Evolutionary conservation across 1,140 invertebrate species (phyloP).

Genomic region (Lepidostoma basale): DNA sequence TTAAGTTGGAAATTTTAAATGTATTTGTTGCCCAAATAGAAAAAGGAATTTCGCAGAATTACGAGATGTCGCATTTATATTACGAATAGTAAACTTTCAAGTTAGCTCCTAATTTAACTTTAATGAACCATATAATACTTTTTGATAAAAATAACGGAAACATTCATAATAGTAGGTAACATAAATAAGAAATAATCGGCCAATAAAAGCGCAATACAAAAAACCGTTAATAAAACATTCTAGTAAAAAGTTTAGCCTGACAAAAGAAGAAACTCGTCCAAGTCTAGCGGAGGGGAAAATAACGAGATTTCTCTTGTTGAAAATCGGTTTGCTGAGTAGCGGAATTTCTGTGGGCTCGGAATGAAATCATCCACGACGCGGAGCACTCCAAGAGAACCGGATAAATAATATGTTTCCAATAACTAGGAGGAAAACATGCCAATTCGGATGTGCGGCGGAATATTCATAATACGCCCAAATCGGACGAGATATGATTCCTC

Average conservation of each 20-base stretch:
- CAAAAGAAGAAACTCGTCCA: constrained; percentile 4
- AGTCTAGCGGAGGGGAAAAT: not conserved
- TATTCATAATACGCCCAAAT: constrained; percentile 7
- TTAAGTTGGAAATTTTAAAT: no score
- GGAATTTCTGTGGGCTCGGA: not conserved
- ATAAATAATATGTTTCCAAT: not conserved
- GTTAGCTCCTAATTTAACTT: no score
- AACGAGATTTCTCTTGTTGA: not conserved
- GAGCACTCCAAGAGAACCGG: not conserved
- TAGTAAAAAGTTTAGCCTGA: not conserved
- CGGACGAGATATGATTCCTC: not conserved
- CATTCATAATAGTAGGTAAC: no score
- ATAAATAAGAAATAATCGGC: no score
- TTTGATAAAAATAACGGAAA: no score
- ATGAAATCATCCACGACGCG: not conserved
- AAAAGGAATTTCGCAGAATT: no score
- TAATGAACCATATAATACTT: no score
- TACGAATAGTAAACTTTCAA: no score
- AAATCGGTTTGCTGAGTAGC: not conserved
- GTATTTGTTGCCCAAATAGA: no score
- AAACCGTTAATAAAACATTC: constrained; percentile 5
- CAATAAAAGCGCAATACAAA: not conserved
- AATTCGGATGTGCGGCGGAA: not conserved
- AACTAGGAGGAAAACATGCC: not conserved
- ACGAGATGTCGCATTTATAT: no score